Base-by-base conservation (phyloP, 2,797 vertebrate genomes). In the Hirundo rustica region DNA sequence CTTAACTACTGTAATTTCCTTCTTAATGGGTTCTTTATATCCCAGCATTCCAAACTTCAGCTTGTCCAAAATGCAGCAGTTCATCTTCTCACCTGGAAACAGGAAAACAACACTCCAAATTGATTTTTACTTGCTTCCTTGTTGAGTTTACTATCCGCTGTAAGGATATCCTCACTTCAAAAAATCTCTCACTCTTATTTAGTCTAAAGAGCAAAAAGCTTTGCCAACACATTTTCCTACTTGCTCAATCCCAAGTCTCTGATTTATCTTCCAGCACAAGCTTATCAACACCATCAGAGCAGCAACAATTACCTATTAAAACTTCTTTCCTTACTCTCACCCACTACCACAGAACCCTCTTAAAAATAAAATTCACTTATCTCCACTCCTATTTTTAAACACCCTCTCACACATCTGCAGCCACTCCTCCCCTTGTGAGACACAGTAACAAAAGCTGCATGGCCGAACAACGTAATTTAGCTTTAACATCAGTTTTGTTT, bases 1-100 rank as follows among this genome's bases (percentile, higher is more conserved):
- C 92, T 94, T 81, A 96, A 94, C 94, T 93, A 97, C 0, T 88
- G 92, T 77, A 89, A 96, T 76, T 95, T 95, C 87, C 94, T 93
- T 86, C 81, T 96, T 91, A 93, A 85, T 74, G 53, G 44, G 67
- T 93, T 93, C 90, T 85, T 93, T 97, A 90, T 53, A 84, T 94
- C 80, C 81, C 86, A 96, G 86, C 38, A 13, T 85, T 93, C 88
- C 96, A 96, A 96, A 92, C 78, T 89, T 94, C 94, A 94, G 92
- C 79, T 96, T 92, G 92, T 95, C 95, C 92, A 92, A 95, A 97
- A 93, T 19, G 88, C 73, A 95, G 96, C 68, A 95, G 74, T 34
- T 95, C 94, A 94, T 97, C 96, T 97, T 97, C 96, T 93, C 91
- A 96, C 94, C 95, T 97, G 85, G 78, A 96, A 97, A 94, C 62